Conservation (phyloP, 2,888 invertebrate genomes). For the Rugalucina vietnamica region DNA sequence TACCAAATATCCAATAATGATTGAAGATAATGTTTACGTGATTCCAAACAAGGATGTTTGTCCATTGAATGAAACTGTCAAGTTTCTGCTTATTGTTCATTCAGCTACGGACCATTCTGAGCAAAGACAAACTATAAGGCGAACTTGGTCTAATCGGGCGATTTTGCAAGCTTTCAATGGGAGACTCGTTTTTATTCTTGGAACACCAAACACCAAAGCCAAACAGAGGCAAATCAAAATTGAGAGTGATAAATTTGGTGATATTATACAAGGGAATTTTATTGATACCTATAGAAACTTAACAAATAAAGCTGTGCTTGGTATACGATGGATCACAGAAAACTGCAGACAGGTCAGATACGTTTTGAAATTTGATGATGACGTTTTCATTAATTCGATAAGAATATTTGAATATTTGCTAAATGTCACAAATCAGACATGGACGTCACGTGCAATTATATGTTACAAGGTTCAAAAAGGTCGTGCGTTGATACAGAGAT, state of each 20-base stretch:
- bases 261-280: constrained; percentile 78
- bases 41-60: too few relatives aligned
- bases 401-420: constrained; percentile 59
- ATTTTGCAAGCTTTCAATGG: constrained; percentile 61
- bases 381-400: constrained; percentile 76
- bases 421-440: constrained; percentile 61
- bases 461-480: constrained; percentile 69
- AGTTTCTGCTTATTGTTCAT: constrained; percentile 70
- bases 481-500: constrained; percentile 68
- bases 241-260: constrained; percentile 69
- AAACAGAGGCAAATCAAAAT: constrained; percentile 69
- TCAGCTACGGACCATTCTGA: constrained; percentile 71
- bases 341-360: constrained; percentile 69
- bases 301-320: constrained; percentile 76
- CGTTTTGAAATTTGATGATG: constrained; percentile 76
- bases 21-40: too few relatives aligned
- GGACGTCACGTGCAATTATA: constrained; percentile 61
- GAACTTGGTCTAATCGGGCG: constrained; percentile 73
- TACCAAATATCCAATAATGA: too few relatives aligned
- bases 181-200: constrained; percentile 72
- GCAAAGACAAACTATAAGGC: constrained; percentile 66
- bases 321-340: constrained; percentile 72
- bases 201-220: constrained; percentile 55
- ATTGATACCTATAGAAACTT: constrained; percentile 74
- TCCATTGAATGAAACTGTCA: too few relatives aligned